Base-by-base conservation (phyloP, 2,797 vertebrate species). In the Halcyon chelicuti region DNA sequence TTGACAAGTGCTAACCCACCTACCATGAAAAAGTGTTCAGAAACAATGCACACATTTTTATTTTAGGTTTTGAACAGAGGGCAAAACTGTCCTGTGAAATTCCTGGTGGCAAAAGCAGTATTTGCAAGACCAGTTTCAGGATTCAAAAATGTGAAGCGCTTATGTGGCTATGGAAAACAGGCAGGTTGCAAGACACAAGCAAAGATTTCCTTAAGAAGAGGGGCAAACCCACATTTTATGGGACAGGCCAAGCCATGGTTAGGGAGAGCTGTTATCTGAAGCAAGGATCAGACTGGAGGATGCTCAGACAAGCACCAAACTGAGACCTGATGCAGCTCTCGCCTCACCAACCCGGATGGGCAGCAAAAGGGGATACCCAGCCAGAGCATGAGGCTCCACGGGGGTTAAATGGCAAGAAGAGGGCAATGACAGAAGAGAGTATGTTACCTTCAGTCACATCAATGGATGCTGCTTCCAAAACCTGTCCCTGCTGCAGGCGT, bases 381-480 rank as follows among this genome's bases (percentile, higher is more conserved):
- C 35, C n/a, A 44, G 42, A 80, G 67, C 26, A 33, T 0, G 20
- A 70, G 74, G 52, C 44, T 92, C 58, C 3, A 2, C 9, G 25
- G 31, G 35, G n/a, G 33, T 61, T 3, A 75, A 86, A 60, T 2
- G 13, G 47, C 39, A 66, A 82, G 37, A 9, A 26, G 29, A 61
- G 44, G 42, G 65, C 42, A 71, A 6, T 19, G 57, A 44, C 46
- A 85, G 70, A 49, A 83, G 61, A 62, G 29, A 91, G n/a, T 7
- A 9, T 1, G 0, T 81, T 97, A 97, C 97, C 97, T 97, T 97
- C 94, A 97, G 95, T 97, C 93, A 96, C 97, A 81, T 96, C 90
- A 93, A 96, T 2, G 8, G 58, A 31, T 60, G 76, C n/a, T 3
- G 4, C 73, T 89, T 88, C 88, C 60, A 3, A 70, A 81, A 91